Conservation (phyloP, 2,113 vertebrate species). For the Salminus brasiliensis region DNA sequence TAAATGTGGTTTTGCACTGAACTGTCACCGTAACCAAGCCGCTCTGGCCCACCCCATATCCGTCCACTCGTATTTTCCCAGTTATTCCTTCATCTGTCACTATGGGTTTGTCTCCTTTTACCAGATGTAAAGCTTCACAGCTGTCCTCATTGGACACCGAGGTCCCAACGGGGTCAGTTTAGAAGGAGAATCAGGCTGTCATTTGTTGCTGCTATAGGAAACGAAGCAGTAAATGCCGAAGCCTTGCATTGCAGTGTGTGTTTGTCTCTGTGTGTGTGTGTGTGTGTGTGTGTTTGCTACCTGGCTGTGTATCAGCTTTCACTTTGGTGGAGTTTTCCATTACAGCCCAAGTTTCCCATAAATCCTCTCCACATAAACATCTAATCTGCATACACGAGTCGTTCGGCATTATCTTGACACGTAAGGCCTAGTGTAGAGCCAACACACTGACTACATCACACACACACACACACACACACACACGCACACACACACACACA, state of each 20-base stretch:
- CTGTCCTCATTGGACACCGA: background rate
- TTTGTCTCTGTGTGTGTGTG: background rate
- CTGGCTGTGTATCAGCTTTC: constrained; percentile 12
- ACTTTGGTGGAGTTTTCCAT: constrained; percentile 40
- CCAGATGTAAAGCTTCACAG: background rate
- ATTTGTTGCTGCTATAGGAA: background rate
- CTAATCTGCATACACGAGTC: constrained; percentile 27
- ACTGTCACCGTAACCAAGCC: no score
- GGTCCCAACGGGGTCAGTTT: background rate
- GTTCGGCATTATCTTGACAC: constrained; percentile 25
- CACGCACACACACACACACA: no score
- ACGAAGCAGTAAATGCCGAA: background rate
- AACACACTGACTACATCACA: constrained; percentile 11
- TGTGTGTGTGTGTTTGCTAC: constrained; percentile 10
- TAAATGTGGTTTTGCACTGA: no score
- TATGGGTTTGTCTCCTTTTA: background rate
- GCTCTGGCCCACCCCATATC: background rate
- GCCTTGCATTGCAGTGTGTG: background rate
- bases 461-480: constrained; percentile 1
- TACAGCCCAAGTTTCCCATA: constrained; percentile 23
- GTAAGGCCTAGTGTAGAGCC: constrained; percentile 23
- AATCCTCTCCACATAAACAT: constrained; percentile 33
- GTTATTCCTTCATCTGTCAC: background rate
- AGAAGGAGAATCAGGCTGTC: background rate
- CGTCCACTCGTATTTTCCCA: background rate